Evolutionary conservation across 2,888 invertebrate genomes (phyloP), one percentile per base, ranked within the genome.

Genomic region (Euspilapteryx auroguttella): DNA sequence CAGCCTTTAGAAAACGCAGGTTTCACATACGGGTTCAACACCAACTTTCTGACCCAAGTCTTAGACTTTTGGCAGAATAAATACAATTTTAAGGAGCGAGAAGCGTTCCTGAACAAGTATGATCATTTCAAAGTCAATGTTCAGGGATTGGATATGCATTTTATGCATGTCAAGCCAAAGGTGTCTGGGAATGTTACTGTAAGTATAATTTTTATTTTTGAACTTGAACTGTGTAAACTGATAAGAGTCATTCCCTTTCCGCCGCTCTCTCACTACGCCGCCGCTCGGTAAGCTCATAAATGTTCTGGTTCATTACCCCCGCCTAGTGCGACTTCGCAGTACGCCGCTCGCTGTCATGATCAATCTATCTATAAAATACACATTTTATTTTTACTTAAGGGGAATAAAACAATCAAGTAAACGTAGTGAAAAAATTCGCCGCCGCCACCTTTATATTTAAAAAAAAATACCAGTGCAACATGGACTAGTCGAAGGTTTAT

Each of bases 91-190:
- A 53, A 58, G 14, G 62, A 79, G 38, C 65, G 84, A 5, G 82
- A 86, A 46, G 48, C 48, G 9, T 57, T 64, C 25, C 47, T 89
- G 23, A 89, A 89, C 45, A 55, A 77, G 32, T 82, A 78, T 41
- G 80, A 82, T 0, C 87, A 90, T 28, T 90, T 78, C 52, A 80
- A 66, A 32, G 88, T 88, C 0, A 79, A 80, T 29, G 82, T 91
- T 28, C 83, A 85, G 55, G 88, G 88, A 27, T 43, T 85, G 32
- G 65, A 84, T 33, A 79, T 89, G 17, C 85, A 87, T 47, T 89
- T 82, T 53, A 55, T 87, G 15, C 84, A 81, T 37, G 78, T 79
- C 1, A 84, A 81, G 45, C 83, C 86, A 1, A 44, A 45, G 37
- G 46, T 47, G 3, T 5, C 24, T 4, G 24, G 11, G 5, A 20